Percentiles rank a stretch among this genome's conserved stretches.
These are phyloP conservation scores for Ormyrus pomaceus DNA, from an alignment of 2,888 invertebrate genomes.

Conservation along the genomic window DNA sequence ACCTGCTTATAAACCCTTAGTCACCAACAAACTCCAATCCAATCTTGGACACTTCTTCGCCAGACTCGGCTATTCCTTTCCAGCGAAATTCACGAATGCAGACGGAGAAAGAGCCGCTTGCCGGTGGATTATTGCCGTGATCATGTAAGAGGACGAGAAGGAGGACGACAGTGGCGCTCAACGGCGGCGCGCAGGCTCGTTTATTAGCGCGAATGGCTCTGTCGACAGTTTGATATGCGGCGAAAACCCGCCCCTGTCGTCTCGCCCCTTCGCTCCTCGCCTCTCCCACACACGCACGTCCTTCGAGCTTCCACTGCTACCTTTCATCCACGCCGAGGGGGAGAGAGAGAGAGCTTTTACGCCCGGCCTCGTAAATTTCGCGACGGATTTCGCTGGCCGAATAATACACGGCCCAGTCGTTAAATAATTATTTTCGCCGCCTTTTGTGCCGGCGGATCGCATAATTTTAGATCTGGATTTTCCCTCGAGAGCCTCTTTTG, in stretches of 20 bases:
- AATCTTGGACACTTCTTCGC: too few species aligned
- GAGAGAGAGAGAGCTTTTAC: slow-evolving; percentile 15
- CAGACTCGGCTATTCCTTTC: not conserved
- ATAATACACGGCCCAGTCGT: slow-evolving; percentile 40
- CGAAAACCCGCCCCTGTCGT: slow-evolving; percentile 25
- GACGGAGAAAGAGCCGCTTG: not conserved
- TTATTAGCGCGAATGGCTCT: slow-evolving; percentile 46
- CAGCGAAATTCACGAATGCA: not conserved
- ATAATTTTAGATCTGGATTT: slow-evolving; percentile 21
- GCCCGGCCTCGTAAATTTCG: slow-evolving; percentile 39
- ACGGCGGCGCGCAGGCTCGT: slow-evolving; percentile 13
- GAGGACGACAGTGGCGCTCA: slow-evolving; percentile 11
- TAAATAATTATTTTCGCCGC: slow-evolving; percentile 47
- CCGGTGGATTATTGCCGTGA: slow-evolving; percentile 32
- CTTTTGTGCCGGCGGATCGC: slow-evolving; percentile 37
- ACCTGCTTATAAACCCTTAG: too few species aligned
- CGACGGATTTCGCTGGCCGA: slow-evolving; percentile 37
- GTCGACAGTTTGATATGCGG: slow-evolving; percentile 50
- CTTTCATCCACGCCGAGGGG: slow-evolving; percentile 20
- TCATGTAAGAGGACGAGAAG: slow-evolving; percentile 21
- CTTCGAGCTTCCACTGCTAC: slow-evolving; percentile 12
- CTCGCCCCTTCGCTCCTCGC: slow-evolving; percentile 24
- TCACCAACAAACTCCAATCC: too few species aligned
- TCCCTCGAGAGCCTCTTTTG: not conserved
- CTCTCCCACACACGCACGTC: slow-evolving; percentile 33